phyloP scores from a whole-genome alignment of 1,140 invertebrate species.

The Drosophila parabipectinata region DNA sequence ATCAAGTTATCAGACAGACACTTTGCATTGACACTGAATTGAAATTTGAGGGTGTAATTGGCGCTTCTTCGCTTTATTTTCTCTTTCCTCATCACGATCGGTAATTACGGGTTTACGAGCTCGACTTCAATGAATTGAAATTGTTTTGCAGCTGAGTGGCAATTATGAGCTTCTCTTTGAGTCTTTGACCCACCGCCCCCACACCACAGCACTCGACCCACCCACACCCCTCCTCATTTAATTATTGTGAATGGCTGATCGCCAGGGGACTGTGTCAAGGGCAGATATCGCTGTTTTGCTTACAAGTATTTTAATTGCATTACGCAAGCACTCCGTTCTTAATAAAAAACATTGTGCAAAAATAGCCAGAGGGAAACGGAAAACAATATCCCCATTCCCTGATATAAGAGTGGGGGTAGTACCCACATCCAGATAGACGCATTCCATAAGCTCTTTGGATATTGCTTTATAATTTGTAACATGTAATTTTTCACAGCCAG shows the following conservation, averaged over 20 bases:
- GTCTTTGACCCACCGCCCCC: conserved; percentile 4
- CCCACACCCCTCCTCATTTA: not conserved
- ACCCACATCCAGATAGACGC: conserved; percentile 28
- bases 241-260: conserved; percentile 38
- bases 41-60: conserved; percentile 42
- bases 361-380: not conserved
- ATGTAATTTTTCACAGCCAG: conserved; percentile 60
- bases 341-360: conserved; percentile 40
- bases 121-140: conserved; percentile 71
- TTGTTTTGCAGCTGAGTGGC: conserved; percentile 59
- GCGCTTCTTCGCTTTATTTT: conserved; percentile 15
- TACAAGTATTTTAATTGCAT: conserved; percentile 63
- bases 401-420: not conserved
- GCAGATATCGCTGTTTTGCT: conserved; percentile 40
- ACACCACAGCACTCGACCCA: not conserved
- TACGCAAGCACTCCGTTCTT: conserved; percentile 67
- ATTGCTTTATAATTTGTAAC: conserved; percentile 29
- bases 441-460: conserved; percentile 12
- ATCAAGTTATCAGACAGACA: not conserved
- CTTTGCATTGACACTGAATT: conserved; percentile 64
- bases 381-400: not conserved
- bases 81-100: conserved; percentile 32
- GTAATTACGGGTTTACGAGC: conserved; percentile 64
- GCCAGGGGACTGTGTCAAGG: conserved; percentile 68
- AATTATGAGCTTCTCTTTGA: conserved; percentile 44